These are phyloP conservation scores for Pachypanchax playfairii DNA, from an alignment of 2,113 vertebrate species.

Conservation along the genomic window DNA sequence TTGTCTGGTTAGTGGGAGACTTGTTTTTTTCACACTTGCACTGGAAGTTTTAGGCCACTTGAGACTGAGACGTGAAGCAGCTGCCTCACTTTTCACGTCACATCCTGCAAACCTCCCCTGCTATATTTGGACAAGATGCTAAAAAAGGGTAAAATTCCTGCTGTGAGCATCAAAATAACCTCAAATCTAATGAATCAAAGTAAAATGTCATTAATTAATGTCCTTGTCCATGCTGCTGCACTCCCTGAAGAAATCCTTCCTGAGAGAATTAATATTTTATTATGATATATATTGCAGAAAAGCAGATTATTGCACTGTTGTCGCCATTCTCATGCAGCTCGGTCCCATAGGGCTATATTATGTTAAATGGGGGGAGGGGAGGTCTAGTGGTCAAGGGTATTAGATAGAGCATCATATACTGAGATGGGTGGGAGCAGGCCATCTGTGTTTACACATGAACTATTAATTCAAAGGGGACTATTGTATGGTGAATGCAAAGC, in stretches of 20 bases:
- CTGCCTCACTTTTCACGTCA: neutral
- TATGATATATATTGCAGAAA: neutral
- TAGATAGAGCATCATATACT: constrained; percentile 23
- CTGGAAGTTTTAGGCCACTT: neutral
- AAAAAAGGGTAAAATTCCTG: neutral
- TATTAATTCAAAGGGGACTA: constrained; percentile 28
- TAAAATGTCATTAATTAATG: neutral
- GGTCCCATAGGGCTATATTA: constrained; percentile 42
- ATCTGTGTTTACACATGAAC: constrained; percentile 46
- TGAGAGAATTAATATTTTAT: neutral
- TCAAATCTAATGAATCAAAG: neutral
- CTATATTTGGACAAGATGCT: neutral
- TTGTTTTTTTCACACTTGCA: neutral
- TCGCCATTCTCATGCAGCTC: neutral
- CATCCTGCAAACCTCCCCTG: neutral
- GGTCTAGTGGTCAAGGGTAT: constrained; percentile 36
- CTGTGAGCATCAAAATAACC: neutral
- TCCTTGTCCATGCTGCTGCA: neutral
- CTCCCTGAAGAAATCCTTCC: neutral
- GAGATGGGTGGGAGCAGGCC: constrained; percentile 6
- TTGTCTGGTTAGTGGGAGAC: too few relatives aligned
- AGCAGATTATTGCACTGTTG: neutral
- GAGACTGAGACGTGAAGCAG: neutral
- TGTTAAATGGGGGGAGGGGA: constrained; percentile 42
- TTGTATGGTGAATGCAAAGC: constrained; percentile 15